phyloP scores from a whole-genome alignment of 2,113 vertebrate genomes.

The Octodon degus region DNA sequence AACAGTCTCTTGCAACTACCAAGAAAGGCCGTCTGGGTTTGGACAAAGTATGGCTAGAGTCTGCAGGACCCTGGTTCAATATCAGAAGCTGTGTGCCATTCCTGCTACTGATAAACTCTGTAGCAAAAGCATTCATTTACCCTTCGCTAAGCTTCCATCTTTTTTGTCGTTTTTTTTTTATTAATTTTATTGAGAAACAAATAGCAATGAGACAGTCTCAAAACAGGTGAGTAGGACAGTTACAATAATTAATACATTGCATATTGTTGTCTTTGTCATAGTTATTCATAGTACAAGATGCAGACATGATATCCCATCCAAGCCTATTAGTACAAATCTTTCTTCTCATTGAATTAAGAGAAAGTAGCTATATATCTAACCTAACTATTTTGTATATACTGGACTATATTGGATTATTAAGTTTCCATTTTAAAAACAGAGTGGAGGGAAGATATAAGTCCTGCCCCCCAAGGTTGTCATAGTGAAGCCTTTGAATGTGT shows the following conservation, averaged over 20 bases:
- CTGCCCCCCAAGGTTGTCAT: neutral
- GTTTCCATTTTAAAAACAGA: neutral
- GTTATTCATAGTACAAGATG: too few relatives aligned
- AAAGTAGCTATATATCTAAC: too few relatives aligned
- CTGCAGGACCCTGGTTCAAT: neutral
- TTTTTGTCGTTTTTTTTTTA: too few relatives aligned
- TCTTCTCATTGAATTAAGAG: too few relatives aligned
- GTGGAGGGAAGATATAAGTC: neutral
- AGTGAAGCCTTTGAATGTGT: neutral
- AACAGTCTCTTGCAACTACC: neutral
- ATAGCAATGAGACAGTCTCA: too few relatives aligned
- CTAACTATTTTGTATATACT: too few relatives aligned
- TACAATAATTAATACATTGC: too few relatives aligned
- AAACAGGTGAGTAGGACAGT: too few relatives aligned
- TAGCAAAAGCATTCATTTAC: neutral
- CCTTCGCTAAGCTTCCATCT: neutral
- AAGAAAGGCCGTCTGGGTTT: neutral
- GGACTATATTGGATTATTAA: neutral
- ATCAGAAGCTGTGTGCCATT: neutral
- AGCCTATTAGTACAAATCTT: too few relatives aligned
- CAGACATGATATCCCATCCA: too few relatives aligned
- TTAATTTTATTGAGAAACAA: too few relatives aligned
- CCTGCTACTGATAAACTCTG: neutral
- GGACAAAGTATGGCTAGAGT: neutral
- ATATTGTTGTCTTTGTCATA: too few relatives aligned